A percentile compares a stretch with the other conserved stretches of the same genome.
Conservation (phyloP, 2,888 invertebrate species). For the Lepidochitona cinerea region DNA sequence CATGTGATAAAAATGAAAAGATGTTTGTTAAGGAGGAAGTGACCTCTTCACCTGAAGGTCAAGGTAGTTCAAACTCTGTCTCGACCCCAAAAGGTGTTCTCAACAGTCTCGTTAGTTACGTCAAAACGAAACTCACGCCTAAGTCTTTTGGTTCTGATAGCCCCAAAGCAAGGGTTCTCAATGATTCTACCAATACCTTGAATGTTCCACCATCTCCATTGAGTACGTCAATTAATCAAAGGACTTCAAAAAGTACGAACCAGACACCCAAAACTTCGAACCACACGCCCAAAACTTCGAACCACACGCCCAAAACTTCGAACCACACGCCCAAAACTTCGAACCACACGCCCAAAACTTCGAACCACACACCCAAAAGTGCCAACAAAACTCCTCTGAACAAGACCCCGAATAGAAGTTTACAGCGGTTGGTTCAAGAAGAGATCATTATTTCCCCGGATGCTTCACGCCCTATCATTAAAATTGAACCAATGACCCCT, state of each 20-base stretch:
- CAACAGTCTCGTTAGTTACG: too few species aligned
- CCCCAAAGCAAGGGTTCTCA: too few species aligned
- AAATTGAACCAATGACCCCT: not conserved
- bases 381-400: not conserved
- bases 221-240: not conserved
- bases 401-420: not conserved
- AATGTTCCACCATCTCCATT: not conserved
- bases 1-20: too few species aligned
- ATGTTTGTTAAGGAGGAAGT: too few species aligned
- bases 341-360: not conserved
- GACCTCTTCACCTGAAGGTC: too few species aligned
- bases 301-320: not conserved
- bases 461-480: not conserved
- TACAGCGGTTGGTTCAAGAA: not conserved
- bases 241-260: not conserved
- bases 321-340: not conserved
- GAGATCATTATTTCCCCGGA: constrained; percentile 1
- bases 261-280: not conserved
- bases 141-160: too few species aligned
- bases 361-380: not conserved
- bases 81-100: too few species aligned
- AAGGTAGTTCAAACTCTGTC: too few species aligned
- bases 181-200: not conserved
- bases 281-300: not conserved
- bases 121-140: too few species aligned